phyloP scores from a whole-genome alignment of 1,140 invertebrate genomes.

The Nylanderia fulva region DNA sequence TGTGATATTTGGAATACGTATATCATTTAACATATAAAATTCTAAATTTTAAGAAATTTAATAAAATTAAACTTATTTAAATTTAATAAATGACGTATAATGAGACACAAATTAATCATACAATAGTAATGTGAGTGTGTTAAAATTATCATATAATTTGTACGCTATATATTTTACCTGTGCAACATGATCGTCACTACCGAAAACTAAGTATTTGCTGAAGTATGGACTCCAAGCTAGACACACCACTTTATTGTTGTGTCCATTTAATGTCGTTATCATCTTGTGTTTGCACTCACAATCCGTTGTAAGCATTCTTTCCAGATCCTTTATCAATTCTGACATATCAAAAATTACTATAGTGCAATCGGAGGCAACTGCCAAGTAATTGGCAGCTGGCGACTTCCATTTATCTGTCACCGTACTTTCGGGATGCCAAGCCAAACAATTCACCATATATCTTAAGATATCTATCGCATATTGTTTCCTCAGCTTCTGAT shows the following conservation, averaged over 20 bases:
- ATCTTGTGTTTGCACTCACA: conserved; percentile 75
- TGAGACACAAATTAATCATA: neutral
- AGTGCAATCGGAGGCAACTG: conserved; percentile 86
- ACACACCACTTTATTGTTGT: conserved; percentile 87
- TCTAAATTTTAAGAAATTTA: no score
- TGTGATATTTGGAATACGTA: conserved; percentile 17
- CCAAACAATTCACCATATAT: conserved; percentile 88
- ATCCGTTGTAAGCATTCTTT: neutral
- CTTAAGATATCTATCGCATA: conserved; percentile 73
- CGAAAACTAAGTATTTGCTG: conserved; percentile 89
- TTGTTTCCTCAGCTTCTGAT: conserved; percentile 73
- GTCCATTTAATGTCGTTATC: conserved; percentile 87
- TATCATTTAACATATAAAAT: neutral
- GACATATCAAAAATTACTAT: conserved; percentile 87
- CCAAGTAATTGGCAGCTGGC: conserved; percentile 88
- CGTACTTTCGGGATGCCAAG: conserved; percentile 91
- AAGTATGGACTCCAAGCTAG: conserved; percentile 91
- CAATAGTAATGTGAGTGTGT: conserved; percentile 23
- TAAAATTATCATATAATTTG: neutral
- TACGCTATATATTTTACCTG: conserved; percentile 86
- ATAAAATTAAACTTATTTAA: no score
- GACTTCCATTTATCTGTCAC: conserved; percentile 86
- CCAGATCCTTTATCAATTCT: conserved; percentile 51
- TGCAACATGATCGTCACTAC: conserved; percentile 89
- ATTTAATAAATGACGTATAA: no score